Conservation (phyloP, 2,888 invertebrate species). For the Hylaea fasciaria region DNA sequence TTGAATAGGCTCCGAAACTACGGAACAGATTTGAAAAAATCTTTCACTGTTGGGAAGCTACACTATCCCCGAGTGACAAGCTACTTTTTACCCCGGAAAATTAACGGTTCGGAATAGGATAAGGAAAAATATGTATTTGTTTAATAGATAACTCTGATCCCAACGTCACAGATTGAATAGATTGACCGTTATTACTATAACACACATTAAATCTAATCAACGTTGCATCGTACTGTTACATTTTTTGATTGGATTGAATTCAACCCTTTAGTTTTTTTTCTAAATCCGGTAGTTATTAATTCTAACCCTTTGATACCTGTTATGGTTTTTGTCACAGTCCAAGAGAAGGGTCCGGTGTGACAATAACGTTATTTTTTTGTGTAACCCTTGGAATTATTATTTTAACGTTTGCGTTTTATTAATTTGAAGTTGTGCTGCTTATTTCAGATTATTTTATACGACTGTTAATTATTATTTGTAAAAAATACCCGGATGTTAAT, state of each 20-base stretch:
- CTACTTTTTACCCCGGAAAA: no score
- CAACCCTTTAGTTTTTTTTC: constrained; percentile 68
- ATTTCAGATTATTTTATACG: constrained; percentile 17
- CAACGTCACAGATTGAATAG: constrained; percentile 1
- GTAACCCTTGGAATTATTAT: constrained; percentile 60
- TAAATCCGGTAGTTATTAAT: constrained; percentile 59
- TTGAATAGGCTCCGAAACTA: no score
- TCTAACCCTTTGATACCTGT: constrained; percentile 81
- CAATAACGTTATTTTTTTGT: constrained; percentile 65
- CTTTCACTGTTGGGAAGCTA: no score
- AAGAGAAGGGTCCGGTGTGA: constrained; percentile 67
- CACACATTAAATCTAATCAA: background rate
- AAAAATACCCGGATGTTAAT: no score
- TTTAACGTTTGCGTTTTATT: constrained; percentile 47
- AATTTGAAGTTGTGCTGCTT: constrained; percentile 32
- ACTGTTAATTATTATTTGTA: no score
- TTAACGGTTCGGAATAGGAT: no score
- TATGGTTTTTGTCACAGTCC: constrained; percentile 56
- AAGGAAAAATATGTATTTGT: no score
- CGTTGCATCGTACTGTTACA: background rate
- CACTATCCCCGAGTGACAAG: no score
- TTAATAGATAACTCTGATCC: background rate
- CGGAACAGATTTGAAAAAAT: no score
- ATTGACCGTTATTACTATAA: background rate
- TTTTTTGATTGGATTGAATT: constrained; percentile 53